These are phyloP conservation scores for Carcinoscorpius rotundicauda DNA, from an alignment of 1,140 invertebrate genomes.

Conservation along the genomic window DNA sequence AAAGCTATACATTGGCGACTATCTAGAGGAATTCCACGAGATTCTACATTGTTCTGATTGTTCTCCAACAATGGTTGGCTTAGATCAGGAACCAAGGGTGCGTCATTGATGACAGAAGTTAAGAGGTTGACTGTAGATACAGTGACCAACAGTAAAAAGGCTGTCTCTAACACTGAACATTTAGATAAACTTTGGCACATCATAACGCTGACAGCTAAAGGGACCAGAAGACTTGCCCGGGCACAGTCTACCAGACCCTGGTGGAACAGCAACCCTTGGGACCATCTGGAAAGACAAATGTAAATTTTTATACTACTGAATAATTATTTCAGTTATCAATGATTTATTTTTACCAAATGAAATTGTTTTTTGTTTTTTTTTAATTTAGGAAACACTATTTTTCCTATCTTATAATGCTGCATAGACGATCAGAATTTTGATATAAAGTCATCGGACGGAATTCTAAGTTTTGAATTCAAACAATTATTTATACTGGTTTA, in stretches of 20 bases:
- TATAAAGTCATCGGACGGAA: too few species aligned
- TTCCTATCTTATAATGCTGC: too few species aligned
- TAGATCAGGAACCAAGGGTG: constrained; percentile 61
- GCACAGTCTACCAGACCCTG: constrained; percentile 72
- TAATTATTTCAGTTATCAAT: too few species aligned
- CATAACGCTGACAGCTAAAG: constrained; percentile 67
- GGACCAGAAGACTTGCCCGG: constrained; percentile 61
- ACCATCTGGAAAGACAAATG: constrained; percentile 43
- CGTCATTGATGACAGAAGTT: constrained; percentile 77
- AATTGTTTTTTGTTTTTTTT: too few species aligned
- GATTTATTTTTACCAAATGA: too few species aligned
- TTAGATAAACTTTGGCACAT: constrained; percentile 68
- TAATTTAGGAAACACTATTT: too few species aligned
- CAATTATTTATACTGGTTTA: too few species aligned
- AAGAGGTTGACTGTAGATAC: constrained; percentile 83
- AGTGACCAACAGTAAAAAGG: constrained; percentile 73
- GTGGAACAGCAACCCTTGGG: constrained; percentile 71
- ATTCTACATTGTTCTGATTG: constrained; percentile 4
- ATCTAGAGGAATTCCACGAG: constrained; percentile 34
- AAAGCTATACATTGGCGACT: constrained; percentile 77
- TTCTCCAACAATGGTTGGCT: constrained; percentile 12
- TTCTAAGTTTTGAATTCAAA: too few species aligned
- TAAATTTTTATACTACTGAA: not conserved
- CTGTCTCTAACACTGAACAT: constrained; percentile 77
- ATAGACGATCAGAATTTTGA: too few species aligned